phyloP scores from a whole-genome alignment of 35 echinoderm and acorn worm species.

The Apostichopus japonicus region DNA sequence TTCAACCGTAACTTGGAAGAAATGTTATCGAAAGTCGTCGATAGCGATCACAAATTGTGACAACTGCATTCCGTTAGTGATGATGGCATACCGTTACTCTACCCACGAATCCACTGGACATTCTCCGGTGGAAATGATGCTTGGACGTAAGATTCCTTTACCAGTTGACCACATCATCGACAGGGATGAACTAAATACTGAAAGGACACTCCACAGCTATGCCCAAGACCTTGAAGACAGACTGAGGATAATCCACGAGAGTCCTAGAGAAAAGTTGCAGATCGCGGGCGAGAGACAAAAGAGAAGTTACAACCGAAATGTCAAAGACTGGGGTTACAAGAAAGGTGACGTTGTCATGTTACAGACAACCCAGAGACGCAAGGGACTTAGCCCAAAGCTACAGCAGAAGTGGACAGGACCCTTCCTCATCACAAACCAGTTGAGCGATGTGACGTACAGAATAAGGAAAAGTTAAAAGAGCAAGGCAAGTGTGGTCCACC shows the following conservation, averaged over 20 bases:
- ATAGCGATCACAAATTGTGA: constrained; percentile 57
- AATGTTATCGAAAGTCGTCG: neutral
- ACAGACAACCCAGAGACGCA: too few relatives aligned
- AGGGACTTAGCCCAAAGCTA: too few relatives aligned
- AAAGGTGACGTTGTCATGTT: too few relatives aligned
- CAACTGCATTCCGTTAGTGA: constrained; percentile 10
- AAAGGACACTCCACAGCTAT: neutral
- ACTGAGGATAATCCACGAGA: constrained; percentile 11
- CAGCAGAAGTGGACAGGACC: too few relatives aligned
- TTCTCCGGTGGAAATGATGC: constrained; percentile 34
- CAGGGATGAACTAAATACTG: neutral
- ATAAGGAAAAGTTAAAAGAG: neutral
- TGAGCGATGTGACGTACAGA: constrained; percentile 1
- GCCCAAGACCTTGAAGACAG: neutral
- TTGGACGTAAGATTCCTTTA: constrained; percentile 37
- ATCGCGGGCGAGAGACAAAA: neutral
- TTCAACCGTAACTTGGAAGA: constrained; percentile 43
- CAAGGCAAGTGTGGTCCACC: constrained; percentile 18
- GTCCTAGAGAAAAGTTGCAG: constrained; percentile 22
- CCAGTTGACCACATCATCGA: constrained; percentile 3
- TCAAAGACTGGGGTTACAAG: too few relatives aligned
- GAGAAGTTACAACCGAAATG: too few relatives aligned
- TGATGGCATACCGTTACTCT: constrained; percentile 45
- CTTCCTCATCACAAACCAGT: too few relatives aligned
- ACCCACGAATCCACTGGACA: constrained; percentile 57